phyloP scores from a whole-genome alignment of 2,797 vertebrate genomes.

The Echeneis naucrates region DNA sequence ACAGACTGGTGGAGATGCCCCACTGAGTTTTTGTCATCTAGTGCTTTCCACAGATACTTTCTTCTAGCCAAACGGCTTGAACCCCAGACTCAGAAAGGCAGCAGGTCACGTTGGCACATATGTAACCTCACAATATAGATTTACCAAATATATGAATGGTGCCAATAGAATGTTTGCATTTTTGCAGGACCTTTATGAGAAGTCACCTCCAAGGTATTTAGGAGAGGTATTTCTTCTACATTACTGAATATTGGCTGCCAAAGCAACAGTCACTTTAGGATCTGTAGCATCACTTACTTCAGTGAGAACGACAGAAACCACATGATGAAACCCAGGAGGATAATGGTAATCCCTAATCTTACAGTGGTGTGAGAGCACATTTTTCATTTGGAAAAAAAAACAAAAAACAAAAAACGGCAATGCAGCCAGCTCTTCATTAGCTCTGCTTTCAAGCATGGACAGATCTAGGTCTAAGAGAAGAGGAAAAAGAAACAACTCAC shows the following conservation, averaged over 20 bases:
- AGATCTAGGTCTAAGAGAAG: conserved; percentile 18
- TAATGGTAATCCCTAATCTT: conserved; percentile 72
- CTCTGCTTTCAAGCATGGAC: conserved; percentile 54
- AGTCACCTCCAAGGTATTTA: conserved; percentile 13
- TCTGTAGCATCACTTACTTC: conserved; percentile 52
- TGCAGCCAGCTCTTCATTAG: conserved; percentile 62
- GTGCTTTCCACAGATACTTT: conserved; percentile 57
- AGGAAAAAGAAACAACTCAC: conserved; percentile 26
- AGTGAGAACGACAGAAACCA: conserved; percentile 51
- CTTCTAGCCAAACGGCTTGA: conserved; percentile 51
- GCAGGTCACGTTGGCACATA: conserved; percentile 6
- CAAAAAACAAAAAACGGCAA: no score
- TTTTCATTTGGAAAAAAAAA: conserved; percentile 64
- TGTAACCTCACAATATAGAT: conserved; percentile 5
- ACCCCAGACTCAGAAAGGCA: conserved; percentile 45
- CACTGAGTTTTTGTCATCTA: conserved; percentile 73
- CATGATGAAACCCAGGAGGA: conserved; percentile 67
- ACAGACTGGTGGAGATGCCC: conserved; percentile 62
- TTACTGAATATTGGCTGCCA: conserved; percentile 1
- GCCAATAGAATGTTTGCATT: neutral
- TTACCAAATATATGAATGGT: conserved; percentile 14
- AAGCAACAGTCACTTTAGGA: conserved; percentile 33
- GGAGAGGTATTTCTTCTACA: conserved; percentile 18
- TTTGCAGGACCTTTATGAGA: conserved; percentile 11
- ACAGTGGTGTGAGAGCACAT: conserved; percentile 60